phyloP scores from a whole-genome alignment of 2,888 invertebrate genomes.

The Nomada lathburiana region DNA sequence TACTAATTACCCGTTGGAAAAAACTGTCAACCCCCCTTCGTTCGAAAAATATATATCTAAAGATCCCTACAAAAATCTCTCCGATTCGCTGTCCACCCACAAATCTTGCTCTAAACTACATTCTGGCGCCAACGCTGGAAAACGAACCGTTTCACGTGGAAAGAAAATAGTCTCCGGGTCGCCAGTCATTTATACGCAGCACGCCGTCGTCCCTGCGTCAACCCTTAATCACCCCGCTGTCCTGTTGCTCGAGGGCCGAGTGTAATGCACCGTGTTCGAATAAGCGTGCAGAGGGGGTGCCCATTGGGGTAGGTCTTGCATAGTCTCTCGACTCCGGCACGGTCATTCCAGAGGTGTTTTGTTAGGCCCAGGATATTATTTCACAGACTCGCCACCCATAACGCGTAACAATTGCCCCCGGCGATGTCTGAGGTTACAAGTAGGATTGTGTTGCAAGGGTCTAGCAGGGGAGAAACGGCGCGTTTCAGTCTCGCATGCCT shows the following conservation, averaged over 20 bases:
- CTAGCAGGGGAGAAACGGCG: slow-evolving; percentile 36
- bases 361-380: slow-evolving; percentile 68
- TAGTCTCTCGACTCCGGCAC: slow-evolving; percentile 39
- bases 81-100: too few species aligned
- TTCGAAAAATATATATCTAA: not conserved
- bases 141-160: too few species aligned
- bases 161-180: slow-evolving; percentile 11
- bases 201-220: not conserved
- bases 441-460: slow-evolving; percentile 65
- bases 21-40: not conserved
- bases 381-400: slow-evolving; percentile 71
- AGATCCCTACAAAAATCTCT: too few species aligned
- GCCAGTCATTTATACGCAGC: not conserved
- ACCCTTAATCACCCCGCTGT: not conserved
- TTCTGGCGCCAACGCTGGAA: too few species aligned
- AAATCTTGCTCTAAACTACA: not conserved
- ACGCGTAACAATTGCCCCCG: slow-evolving; percentile 67
- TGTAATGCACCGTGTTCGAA: slow-evolving; percentile 5
- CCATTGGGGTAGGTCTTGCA: slow-evolving; percentile 59
- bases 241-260: not conserved
- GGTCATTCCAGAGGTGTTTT: slow-evolving; percentile 58
- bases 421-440: slow-evolving; percentile 66
- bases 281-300: slow-evolving; percentile 2
- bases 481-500: slow-evolving; percentile 62
- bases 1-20: not conserved